phyloP scores from a whole-genome alignment of 2,113 vertebrate genomes.

The Notothenia rossii region DNA sequence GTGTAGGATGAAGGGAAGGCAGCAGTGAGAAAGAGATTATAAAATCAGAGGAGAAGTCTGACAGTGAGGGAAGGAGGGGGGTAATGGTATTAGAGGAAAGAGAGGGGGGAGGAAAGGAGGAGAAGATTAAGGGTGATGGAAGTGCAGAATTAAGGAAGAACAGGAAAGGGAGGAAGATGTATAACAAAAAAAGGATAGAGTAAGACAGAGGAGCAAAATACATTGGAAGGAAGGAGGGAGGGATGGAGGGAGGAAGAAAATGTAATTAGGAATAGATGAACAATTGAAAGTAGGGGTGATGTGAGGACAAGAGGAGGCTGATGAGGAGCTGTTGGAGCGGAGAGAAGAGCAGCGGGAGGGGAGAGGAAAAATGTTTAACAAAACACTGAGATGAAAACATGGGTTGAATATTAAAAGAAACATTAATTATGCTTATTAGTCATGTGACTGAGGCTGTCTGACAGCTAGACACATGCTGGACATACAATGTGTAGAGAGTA shows the following conservation, averaged over 20 bases:
- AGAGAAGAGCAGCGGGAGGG: constrained; percentile 29
- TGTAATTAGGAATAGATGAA: constrained; percentile 9
- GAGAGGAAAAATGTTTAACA: constrained; percentile 14
- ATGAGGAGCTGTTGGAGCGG: constrained; percentile 39
- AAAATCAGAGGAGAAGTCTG: constrained; percentile 23
- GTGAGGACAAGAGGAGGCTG: constrained; percentile 34
- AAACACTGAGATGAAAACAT: constrained; percentile 27
- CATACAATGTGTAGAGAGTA: neutral
- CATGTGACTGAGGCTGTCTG: neutral
- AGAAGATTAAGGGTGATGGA: neutral
- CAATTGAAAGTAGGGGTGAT: constrained; percentile 4
- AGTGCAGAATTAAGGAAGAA: neutral
- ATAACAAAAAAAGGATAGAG: too few species aligned
- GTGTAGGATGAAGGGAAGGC: constrained; percentile 28
- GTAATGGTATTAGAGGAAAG: constrained; percentile 21
- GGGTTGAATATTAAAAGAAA: constrained; percentile 9
- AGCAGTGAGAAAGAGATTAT: constrained; percentile 23
- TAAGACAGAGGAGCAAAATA: neutral
- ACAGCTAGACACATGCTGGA: neutral
- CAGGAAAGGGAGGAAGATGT: neutral
- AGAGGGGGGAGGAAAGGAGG: neutral
- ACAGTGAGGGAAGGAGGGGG: constrained; percentile 15
- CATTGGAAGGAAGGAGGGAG: neutral
- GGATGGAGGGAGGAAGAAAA: neutral
- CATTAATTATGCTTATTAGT: constrained; percentile 19